A percentile compares a stretch with the other conserved stretches of the same genome.
Conservation (phyloP, 2,888 invertebrate genomes). For the Digitonthophagus gazella region DNA sequence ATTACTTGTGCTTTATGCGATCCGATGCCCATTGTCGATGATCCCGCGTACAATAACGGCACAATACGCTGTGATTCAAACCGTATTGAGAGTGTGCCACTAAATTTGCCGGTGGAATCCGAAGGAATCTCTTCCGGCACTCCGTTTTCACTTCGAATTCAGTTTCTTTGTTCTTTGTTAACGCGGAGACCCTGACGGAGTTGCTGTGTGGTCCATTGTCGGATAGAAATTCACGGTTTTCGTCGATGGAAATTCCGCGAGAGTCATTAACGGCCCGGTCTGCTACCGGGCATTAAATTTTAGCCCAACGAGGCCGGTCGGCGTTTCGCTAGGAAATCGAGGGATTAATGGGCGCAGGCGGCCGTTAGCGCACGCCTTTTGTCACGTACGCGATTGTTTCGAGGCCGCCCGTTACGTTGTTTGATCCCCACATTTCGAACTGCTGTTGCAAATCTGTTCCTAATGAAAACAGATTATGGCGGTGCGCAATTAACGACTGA, state of each 20-base stretch:
- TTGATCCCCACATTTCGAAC: not conserved
- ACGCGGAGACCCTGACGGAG: too few relatives aligned
- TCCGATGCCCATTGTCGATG: not conserved
- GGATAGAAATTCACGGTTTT: not conserved
- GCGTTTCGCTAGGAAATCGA: not conserved
- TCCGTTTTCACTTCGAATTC: not conserved
- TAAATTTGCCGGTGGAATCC: not conserved
- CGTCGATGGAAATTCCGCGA: not conserved
- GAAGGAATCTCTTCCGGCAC: not conserved
- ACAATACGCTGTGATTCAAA: not conserved
- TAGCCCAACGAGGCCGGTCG: not conserved
- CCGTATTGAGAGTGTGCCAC: not conserved
- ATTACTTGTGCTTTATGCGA: not conserved
- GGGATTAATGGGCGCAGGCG: not conserved
- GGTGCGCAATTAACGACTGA: not conserved
- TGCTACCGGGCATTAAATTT: not conserved
- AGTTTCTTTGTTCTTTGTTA: not conserved
- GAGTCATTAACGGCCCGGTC: not conserved
- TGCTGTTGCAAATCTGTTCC: not conserved
- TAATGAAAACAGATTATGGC: not conserved
- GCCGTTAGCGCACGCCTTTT: not conserved
- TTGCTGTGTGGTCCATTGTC: not conserved
- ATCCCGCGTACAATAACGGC: not conserved
- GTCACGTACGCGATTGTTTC: not conserved
- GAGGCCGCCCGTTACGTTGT: not conserved